These are phyloP conservation scores for Amphipyra tragopoginis DNA, from an alignment of 2,888 invertebrate species.

Conservation along the genomic window DNA sequence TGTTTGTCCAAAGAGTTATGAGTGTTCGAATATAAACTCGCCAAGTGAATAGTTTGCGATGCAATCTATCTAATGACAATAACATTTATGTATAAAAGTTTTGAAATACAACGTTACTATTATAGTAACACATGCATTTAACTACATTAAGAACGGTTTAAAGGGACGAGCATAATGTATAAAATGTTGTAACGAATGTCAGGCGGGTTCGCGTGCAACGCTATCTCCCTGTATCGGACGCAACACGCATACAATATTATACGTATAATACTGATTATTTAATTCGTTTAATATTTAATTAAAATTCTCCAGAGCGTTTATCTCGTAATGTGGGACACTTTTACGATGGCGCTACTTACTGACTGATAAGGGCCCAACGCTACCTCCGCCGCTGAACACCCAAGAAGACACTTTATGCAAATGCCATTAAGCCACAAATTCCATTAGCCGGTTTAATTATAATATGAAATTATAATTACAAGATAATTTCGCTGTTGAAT, in stretches of 20 bases:
- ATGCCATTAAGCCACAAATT: conserved; percentile 83
- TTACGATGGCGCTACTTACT: conserved; percentile 88
- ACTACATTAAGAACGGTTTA: conserved; percentile 68
- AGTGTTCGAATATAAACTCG: conserved; percentile 46
- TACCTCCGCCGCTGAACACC: conserved; percentile 75
- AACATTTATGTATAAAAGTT: conserved; percentile 35
- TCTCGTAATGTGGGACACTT: conserved; percentile 90
- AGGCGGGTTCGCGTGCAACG: conserved; percentile 75
- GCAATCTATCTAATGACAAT: conserved; percentile 63
- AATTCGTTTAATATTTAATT: conserved; percentile 90
- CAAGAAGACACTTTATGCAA: conserved; percentile 84
- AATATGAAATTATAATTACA: conserved; percentile 88
- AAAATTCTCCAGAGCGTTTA: conserved; percentile 88
- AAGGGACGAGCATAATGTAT: conserved; percentile 63
- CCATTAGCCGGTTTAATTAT: conserved; percentile 80
- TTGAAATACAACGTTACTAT: conserved; percentile 56
- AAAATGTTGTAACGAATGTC: conserved; percentile 72
- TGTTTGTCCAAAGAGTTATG: conserved; percentile 27
- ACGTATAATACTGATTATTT: conserved; percentile 90
- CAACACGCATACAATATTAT: conserved; percentile 87
- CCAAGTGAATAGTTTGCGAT: conserved; percentile 73
- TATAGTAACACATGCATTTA: conserved; percentile 70
- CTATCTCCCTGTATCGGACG: conserved; percentile 80
- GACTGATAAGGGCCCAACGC: conserved; percentile 83
- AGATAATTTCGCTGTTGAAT: conserved; percentile 87